phyloP scores from a whole-genome alignment of 37 sponge, comb jelly and placozoan species.

The Bolinopsis microptera region DNA sequence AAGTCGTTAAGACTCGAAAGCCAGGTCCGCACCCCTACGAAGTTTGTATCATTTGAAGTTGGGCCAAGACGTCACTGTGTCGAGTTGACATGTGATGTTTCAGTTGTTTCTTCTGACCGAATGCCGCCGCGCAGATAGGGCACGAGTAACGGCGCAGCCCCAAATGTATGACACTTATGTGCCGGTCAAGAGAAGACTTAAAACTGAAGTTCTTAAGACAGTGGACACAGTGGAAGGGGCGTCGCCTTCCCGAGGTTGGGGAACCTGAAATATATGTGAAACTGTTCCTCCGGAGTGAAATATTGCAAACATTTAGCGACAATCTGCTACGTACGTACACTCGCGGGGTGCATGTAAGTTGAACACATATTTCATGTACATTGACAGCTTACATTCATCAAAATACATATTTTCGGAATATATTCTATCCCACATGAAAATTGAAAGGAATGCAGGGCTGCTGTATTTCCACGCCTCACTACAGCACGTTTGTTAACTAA shows the following conservation, averaged over 20 bases:
- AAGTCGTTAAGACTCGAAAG: no score
- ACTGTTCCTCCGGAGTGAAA: neutral
- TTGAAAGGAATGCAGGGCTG: neutral
- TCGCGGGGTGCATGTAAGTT: neutral
- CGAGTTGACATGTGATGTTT: slow-evolving; percentile 58
- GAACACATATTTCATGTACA: neutral
- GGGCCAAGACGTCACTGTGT: slow-evolving; percentile 37
- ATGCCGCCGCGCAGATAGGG: slow-evolving; percentile 30
- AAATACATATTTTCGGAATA: neutral
- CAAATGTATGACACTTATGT: slow-evolving; percentile 56
- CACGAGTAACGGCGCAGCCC: slow-evolving; percentile 30
- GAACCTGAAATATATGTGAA: slow-evolving; percentile 42
- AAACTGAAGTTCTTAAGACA: slow-evolving; percentile 55
- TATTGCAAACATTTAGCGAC: neutral
- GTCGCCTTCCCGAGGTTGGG: neutral
- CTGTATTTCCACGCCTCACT: no score
- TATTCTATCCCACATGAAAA: neutral
- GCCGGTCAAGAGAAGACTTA: slow-evolving; percentile 58
- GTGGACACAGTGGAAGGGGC: slow-evolving; percentile 65
- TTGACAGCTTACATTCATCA: neutral
- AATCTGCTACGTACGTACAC: no score
- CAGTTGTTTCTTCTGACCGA: slow-evolving; percentile 64
- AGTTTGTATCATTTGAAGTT: slow-evolving; percentile 38
- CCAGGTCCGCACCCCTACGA: neutral
- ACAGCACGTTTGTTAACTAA: no score